Evolutionary conservation across 2,797 vertebrate species (phyloP).

Genomic region (Austrolebias charrua): DNA sequence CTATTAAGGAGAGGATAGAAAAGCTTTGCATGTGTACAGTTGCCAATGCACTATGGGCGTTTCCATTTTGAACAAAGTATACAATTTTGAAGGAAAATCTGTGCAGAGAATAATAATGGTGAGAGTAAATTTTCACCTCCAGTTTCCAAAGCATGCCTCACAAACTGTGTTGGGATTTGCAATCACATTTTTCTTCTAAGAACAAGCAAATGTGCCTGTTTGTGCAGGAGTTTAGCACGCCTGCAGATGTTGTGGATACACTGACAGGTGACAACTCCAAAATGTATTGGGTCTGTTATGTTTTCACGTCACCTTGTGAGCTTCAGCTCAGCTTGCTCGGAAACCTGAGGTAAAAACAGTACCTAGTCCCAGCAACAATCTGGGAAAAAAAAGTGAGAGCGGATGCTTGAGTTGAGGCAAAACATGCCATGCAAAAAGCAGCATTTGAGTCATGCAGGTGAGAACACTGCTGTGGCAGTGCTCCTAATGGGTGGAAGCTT

Average conservation of each 20-base stretch:
- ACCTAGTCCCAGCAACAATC: no score
- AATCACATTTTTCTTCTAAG: not conserved
- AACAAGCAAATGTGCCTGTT: not conserved
- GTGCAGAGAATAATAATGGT: no score
- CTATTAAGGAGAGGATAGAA: not conserved
- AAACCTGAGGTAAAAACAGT: not conserved
- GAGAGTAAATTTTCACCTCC: not conserved
- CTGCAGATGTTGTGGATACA: not conserved
- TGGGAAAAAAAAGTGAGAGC: not conserved
- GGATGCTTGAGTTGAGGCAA: not conserved
- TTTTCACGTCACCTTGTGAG: not conserved
- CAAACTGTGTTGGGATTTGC: not conserved
- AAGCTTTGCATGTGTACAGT: not conserved
- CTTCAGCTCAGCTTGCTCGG: not conserved
- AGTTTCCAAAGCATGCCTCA: constrained; percentile 1
- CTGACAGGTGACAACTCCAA: not conserved
- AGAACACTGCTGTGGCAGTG: not conserved
- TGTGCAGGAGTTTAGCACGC: not conserved
- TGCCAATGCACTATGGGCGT: not conserved
- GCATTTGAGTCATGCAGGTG: constrained; percentile 8
- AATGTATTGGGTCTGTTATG: not conserved
- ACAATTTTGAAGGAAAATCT: no score
- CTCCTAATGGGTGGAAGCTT: constrained; percentile 24
- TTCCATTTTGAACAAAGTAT: not conserved
- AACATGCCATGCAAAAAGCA: not conserved